Evolutionary conservation across 1,140 invertebrate species (phyloP), one percentile per base, ranked within the genome.

Genomic region (Pseudomyrmex dendroicus): DNA sequence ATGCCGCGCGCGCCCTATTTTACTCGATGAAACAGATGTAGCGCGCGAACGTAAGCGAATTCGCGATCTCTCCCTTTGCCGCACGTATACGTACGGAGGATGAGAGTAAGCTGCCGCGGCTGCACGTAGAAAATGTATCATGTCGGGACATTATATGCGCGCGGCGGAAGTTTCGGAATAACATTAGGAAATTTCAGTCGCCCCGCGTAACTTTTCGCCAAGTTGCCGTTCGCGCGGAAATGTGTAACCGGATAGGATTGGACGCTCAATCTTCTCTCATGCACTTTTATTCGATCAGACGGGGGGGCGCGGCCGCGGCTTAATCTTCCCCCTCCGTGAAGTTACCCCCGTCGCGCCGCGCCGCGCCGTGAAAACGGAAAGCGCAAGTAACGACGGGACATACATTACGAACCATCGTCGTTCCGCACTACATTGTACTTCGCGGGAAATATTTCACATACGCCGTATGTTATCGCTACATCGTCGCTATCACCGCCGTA

Each of bases 351-450:
- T 7, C 35, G 35, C 35, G 35, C 35, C 35, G 35, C 35, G 5
- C 5, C 63, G 35, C 44, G 46, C 20, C 46, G 48, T 15, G 70
- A 74, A 83, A 57, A 61, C 17, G 52, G 80, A 74, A 56, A 78
- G 50, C 74, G 3, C 83, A 44, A 61, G 62, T 73, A 66, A 57
- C 83, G 72, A 83, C 62, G 73, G 76, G 82, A 85, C 85, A 86
- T 85, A 83, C 84, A 83, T 85, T 86, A 76, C 86, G 57, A 63
- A 85, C 70, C 78, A 78, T 78, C 76, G 64, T 78, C 64, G 76
- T 70, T 54, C 54, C 54, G 66, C 54, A 59, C 54, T 80, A 80
- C 76, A 72, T 80, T 80, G 76, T 80, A 80, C 46, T 72, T 70
- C 44, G 46, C 46, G 54, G 56, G 54, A 80, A 70, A 80, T 80